Evolutionary conservation across 1,140 invertebrate genomes (phyloP).

Genomic region (Cephus cinctus): DNA sequence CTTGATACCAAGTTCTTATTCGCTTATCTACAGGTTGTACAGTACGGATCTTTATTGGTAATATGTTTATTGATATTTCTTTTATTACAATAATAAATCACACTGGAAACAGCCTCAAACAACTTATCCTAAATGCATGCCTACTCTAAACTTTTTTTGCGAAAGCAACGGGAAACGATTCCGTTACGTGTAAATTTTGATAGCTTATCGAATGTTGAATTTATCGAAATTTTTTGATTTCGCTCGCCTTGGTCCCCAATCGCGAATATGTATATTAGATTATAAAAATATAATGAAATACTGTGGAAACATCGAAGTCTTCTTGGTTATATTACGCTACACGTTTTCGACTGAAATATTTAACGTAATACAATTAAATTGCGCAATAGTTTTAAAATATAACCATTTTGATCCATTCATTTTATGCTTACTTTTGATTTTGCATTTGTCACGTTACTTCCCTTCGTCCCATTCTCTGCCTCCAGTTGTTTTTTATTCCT

Average conservation of each 20-base stretch:
- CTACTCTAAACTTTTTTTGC: background rate
- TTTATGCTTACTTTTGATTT: constrained; percentile 34
- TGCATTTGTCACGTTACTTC: constrained; percentile 12
- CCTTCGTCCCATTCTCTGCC: constrained; percentile 31
- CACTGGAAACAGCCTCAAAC: constrained; percentile 3
- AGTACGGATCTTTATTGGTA: too few relatives aligned
- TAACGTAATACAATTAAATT: constrained; percentile 8
- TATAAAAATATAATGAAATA: constrained; percentile 20
- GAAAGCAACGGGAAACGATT: background rate
- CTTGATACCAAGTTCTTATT: too few relatives aligned
- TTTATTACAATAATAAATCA: constrained; percentile 3
- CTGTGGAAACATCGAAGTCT: constrained; percentile 4
- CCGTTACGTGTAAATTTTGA: background rate
- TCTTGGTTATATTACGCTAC: constrained; percentile 31
- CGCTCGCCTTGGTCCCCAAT: background rate
- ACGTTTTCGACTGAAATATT: constrained; percentile 36
- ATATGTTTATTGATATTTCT: too few relatives aligned
- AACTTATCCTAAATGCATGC: background rate
- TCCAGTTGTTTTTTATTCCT: constrained; percentile 27
- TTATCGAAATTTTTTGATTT: background rate
- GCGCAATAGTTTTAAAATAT: background rate
- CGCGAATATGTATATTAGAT: background rate
- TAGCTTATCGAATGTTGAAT: background rate
- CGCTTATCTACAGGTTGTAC: too few relatives aligned
- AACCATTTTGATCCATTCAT: background rate